phyloP scores from a whole-genome alignment of 2,113 vertebrate species.

The Cryptotis parvus region DNA sequence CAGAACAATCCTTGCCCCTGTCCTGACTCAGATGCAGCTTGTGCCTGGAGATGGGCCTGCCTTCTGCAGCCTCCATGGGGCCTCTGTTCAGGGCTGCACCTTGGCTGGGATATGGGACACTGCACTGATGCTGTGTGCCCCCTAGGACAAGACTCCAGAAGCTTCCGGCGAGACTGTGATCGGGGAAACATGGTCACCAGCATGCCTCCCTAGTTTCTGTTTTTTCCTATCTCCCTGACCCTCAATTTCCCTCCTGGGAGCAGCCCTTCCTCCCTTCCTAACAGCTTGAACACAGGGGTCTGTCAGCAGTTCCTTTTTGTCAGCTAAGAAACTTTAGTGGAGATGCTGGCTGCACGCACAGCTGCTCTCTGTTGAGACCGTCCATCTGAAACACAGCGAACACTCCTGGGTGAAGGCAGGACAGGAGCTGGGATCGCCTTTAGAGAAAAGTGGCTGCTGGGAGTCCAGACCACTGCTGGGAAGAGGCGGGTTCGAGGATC shows the following conservation, averaged over 20 bases:
- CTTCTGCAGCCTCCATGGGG: no score
- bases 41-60: not conserved
- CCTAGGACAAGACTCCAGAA: not conserved
- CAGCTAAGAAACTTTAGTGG: not conserved
- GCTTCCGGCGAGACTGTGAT: not conserved
- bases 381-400: not conserved
- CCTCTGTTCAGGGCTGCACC: no score
- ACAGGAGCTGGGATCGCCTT: not conserved
- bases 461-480: not conserved
- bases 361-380: not conserved
- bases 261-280: not conserved
- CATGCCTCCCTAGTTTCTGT: not conserved
- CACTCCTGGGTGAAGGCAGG: not conserved
- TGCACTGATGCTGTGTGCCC: no score
- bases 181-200: not conserved
- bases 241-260: not conserved
- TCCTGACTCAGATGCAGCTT: not conserved
- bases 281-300: not conserved
- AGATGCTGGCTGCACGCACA: not conserved
- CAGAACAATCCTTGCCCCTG: no score
- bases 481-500: not conserved
- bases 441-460: not conserved
- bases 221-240: no score
- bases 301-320: not conserved
- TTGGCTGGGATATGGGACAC: no score